Evolutionary conservation across 2,888 invertebrate species (phyloP), one percentile per base, ranked within the genome.

Genomic region (Drosophila infuscata): DNA sequence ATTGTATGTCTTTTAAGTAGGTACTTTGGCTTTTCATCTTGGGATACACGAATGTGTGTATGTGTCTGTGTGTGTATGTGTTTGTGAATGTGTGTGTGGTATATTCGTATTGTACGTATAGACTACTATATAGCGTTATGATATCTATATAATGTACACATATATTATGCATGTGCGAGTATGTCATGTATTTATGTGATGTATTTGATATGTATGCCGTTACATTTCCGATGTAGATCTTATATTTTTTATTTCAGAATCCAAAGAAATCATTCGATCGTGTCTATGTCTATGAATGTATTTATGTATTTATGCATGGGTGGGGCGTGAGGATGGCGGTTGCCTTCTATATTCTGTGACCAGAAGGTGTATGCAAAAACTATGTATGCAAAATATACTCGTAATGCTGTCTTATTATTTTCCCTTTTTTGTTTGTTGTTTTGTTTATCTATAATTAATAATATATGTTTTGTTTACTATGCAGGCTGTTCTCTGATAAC

Each of bases 171-270:
- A 60, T 35, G 71, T 64, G 67, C 60, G 61, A 71, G 71, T 77
- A 77, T 76, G 81, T 72, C 70, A 75, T 88, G 84, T 69, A 51
- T 74, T 71, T 67, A 67, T 70, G 76, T 73, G 57, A 70, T 85
- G 88, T 85, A 85, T 74, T 85, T 92, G 92, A 92, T 91, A 92
- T 91, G 92, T 92, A 89, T 92, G 86, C 82, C 79, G 83, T 89
- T 88, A 77, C 89, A 73, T 86, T 88, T 73, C 78, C 87, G 90
- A 87, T 90, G 87, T 70, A 64, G 20, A 58, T 61, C 89, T 69
- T 64, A 20, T 43, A 20, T 46, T 9, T 46, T 15, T 46, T 46
- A 25, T 46, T 25, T 62, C 30, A n/a, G 20, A 76, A 68, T 49
- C 58, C 48, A 70, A 57, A 32, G 29, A 68, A 71, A 48, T 64